Conservation (phyloP, 1,140 invertebrate genomes). For the Probaryconus sp. region DNA sequence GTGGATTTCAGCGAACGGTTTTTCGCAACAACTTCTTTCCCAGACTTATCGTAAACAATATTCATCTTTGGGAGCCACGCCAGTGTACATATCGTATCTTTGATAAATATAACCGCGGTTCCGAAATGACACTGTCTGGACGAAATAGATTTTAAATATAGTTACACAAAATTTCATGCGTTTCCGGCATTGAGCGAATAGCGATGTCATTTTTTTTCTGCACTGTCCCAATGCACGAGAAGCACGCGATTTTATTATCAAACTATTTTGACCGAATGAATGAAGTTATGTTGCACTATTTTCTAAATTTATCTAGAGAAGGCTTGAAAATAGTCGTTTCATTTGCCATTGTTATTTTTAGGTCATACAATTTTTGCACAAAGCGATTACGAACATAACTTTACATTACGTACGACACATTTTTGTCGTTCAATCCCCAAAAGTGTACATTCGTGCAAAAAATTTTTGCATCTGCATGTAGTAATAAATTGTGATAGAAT, state of each 20-base stretch:
- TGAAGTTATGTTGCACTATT: too few species aligned
- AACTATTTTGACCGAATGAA: too few species aligned
- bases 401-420: too few species aligned
- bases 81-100: conserved; percentile 14
- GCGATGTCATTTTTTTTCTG: conserved; percentile 15
- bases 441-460: too few species aligned
- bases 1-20: not conserved
- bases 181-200: conserved; percentile 36
- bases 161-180: conserved; percentile 22
- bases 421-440: too few species aligned
- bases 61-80: conserved; percentile 35
- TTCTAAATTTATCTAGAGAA: too few species aligned
- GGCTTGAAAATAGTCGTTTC: too few species aligned
- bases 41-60: conserved; percentile 26
- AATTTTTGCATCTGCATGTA: too few species aligned
- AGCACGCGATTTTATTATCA: not conserved
- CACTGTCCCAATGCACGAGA: conserved; percentile 23
- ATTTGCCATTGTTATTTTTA: too few species aligned
- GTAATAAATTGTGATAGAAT: too few species aligned
- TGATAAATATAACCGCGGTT: conserved; percentile 47
- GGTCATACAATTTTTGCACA: too few species aligned
- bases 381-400: too few species aligned
- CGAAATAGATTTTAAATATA: conserved; percentile 50
- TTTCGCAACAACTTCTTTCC: not conserved
- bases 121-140: conserved; percentile 51